Base-by-base conservation (phyloP, 2,113 vertebrate species). In the Crotalus horridus region DNA sequence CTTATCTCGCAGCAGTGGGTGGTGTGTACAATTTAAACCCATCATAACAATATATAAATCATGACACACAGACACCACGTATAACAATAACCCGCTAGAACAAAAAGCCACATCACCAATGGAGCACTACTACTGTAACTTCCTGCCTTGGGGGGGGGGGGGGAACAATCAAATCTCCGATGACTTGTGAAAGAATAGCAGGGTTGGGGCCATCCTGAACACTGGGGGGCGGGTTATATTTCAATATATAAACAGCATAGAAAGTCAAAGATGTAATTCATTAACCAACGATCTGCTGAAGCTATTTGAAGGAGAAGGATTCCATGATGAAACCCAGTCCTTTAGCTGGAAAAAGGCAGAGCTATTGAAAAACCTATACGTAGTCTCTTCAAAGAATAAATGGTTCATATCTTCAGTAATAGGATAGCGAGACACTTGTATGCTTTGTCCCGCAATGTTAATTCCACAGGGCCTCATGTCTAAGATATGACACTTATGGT, bases 391-490 rank as follows among this genome's bases (percentile, higher is more conserved):
- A 87, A 92, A 94, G 93, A 94, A 93, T 91, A 92, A 69, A 88
- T 6, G 10, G 13, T 33, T 43, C 39, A 21, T 56, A 91, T 39
- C 53, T 91, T 20, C 81, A 81, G 29, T 85, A 91, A 81, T 13
- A 85, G 64, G 20, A 81, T 85, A 87, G 20, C 48, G 39, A 24
- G 48, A 54, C 86, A 12, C 0, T 0, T 92, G 92, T 39, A 58
- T 93, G 92, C 95, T 91, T 94, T 89, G 64, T 90, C 93, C 94
- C 9, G 0, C 94, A 93, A 95, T 91, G 89, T 93, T 95, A 91
- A 95, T 96, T 96, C 96, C 94, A 85, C 94, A 93, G 92, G 91
- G 94, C 95, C 96, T 95, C 95, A 39, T 88, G 96, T 90, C 93
- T 94, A 95, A 96, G 93, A 93, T 64, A 89, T 94, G 94, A 93